Percentiles rank a stretch among this genome's conserved stretches.
Evolutionary conservation across 2,797 vertebrate species (phyloP).

Genomic region (Parotocinclus haroldoi): DNA sequence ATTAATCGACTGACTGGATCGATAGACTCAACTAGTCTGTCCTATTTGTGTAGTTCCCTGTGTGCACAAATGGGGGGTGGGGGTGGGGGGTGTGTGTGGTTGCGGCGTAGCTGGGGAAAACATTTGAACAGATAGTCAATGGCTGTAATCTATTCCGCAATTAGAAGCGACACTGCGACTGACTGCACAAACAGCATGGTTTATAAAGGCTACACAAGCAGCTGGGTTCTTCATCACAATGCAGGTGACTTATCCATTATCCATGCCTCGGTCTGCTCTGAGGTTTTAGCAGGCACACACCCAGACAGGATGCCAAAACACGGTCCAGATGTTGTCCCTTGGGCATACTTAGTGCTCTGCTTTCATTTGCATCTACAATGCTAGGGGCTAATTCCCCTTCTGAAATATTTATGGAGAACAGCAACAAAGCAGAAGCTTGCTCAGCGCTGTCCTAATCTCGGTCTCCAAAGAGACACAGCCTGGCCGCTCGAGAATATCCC

Average conservation of each 20-base stretch:
- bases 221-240: slow-evolving; percentile 2
- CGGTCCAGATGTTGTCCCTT: slow-evolving; percentile 48
- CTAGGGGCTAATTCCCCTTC: slow-evolving; percentile 39
- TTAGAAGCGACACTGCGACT: slow-evolving; percentile 24
- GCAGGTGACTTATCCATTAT: slow-evolving; percentile 1
- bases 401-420: slow-evolving; percentile 55
- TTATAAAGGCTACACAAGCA: slow-evolving; percentile 3
- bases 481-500: slow-evolving; percentile 32
- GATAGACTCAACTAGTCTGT: slow-evolving; percentile 36
- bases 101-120: slow-evolving; percentile 46
- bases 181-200: slow-evolving; percentile 34
- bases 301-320: slow-evolving; percentile 16
- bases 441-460: slow-evolving; percentile 24
- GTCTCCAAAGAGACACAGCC: slow-evolving; percentile 21
- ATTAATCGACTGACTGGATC: slow-evolving; percentile 53
- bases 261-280: slow-evolving; percentile 12
- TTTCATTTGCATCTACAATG: slow-evolving; percentile 46
- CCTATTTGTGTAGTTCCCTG: too few species aligned
- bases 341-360: slow-evolving; percentile 49
- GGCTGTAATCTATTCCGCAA: slow-evolving; percentile 46
- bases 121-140: slow-evolving; percentile 48
- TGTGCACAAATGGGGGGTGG: too few species aligned
- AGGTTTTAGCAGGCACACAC: slow-evolving; percentile 4
- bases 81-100: too few species aligned
- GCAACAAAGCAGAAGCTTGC: slow-evolving; percentile 23